Percentiles rank a stretch among this genome's conserved stretches.
Conservation (phyloP, 2,113 vertebrate species). For the cattle (Bos taurus) region DNA sequence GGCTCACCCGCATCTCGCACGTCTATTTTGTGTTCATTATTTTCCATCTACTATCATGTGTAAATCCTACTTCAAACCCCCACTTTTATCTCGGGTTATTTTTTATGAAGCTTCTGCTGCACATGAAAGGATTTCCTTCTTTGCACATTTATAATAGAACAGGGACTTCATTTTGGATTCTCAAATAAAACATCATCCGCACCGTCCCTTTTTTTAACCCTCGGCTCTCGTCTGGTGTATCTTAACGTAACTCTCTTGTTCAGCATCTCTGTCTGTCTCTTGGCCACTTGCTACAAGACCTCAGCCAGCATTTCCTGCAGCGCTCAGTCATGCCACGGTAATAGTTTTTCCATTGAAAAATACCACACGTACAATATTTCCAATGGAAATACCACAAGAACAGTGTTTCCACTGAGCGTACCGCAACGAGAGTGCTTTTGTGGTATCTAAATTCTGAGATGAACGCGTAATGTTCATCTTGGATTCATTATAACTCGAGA, state of each 20-base stretch:
- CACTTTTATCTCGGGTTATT: conserved; percentile 35
- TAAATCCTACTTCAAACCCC: background rate
- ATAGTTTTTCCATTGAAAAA: conserved; percentile 82
- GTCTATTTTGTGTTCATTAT: background rate
- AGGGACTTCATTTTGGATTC: background rate
- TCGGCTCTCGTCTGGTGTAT: conserved; percentile 49
- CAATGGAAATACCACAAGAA: conserved; percentile 78
- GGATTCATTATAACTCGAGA: conserved; percentile 80
- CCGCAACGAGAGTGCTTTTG: conserved; percentile 80
- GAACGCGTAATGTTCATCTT: conserved; percentile 82
- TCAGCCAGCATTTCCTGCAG: conserved; percentile 78
- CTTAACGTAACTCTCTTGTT: conserved; percentile 72
- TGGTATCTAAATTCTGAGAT: conserved; percentile 81
- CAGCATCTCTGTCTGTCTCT: conserved; percentile 54
- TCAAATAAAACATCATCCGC: background rate
- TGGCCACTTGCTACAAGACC: conserved; percentile 69
- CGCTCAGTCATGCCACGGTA: conserved; percentile 59
- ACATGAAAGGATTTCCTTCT: conserved; percentile 68
- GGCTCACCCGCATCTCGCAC: background rate
- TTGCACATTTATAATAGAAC: conserved; percentile 53
- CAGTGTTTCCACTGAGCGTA: conserved; percentile 74
- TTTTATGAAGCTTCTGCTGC: conserved; percentile 53
- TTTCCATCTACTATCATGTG: background rate
- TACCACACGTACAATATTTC: conserved; percentile 83
- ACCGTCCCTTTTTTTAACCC: conserved; percentile 11